Conservation (phyloP, 2,888 invertebrate genomes). For the Limnephilus marmoratus region DNA sequence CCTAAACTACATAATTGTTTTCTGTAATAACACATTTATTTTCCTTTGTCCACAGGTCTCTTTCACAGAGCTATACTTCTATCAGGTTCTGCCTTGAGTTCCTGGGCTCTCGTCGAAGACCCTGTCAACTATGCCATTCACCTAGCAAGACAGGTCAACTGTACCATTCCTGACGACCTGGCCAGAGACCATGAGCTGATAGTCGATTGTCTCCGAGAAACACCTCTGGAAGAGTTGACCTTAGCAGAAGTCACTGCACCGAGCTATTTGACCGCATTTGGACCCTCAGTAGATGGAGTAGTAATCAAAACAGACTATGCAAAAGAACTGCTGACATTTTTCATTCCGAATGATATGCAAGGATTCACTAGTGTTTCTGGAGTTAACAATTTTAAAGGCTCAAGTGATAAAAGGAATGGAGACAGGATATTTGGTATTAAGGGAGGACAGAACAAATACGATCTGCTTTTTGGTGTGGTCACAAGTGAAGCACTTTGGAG, state of each 20-base stretch:
- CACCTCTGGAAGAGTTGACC: conserved; percentile 85
- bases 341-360: conserved; percentile 82
- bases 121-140: conserved; percentile 90
- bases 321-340: conserved; percentile 85
- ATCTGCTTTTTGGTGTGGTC: conserved; percentile 94
- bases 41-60: conserved; percentile 78
- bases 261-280: conserved; percentile 91
- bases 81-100: conserved; percentile 92
- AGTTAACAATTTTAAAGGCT: conserved; percentile 75
- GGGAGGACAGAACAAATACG: conserved; percentile 83
- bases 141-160: conserved; percentile 89
- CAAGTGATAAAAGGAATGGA: conserved; percentile 79
- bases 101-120: conserved; percentile 94
- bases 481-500: conserved; percentile 94
- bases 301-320: conserved; percentile 94
- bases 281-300: conserved; percentile 95
- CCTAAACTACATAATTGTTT: too few species aligned
- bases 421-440: conserved; percentile 79
- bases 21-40: background rate
- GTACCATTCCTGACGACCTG: conserved; percentile 88
- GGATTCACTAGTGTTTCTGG: conserved; percentile 80
- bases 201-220: conserved; percentile 89
- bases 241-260: conserved; percentile 87
- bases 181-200: conserved; percentile 90
- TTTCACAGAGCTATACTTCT: conserved; percentile 92